Evolutionary conservation across 2,797 vertebrate species (phyloP).

Genomic region (Halcyon leucocephala): DNA sequence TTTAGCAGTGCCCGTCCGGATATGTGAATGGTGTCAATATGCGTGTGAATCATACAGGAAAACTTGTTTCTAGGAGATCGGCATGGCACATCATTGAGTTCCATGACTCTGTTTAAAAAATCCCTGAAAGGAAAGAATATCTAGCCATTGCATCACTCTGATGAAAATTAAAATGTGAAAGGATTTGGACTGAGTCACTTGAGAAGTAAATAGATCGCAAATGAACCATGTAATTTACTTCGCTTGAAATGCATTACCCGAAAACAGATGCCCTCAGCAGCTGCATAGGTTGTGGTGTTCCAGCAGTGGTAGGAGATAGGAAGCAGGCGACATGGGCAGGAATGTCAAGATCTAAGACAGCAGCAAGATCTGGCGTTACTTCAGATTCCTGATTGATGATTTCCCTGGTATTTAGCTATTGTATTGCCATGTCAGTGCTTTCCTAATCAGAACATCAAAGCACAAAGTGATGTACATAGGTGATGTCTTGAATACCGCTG

Average conservation of each 20-base stretch:
- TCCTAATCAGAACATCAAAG: constrained; percentile 36
- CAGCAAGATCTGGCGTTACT: not conserved
- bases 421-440: not conserved
- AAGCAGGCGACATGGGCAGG: not conserved
- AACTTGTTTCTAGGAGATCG: not conserved
- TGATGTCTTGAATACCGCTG: not conserved
- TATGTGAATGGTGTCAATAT: not conserved
- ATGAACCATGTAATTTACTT: constrained; percentile 44
- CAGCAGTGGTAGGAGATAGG: not conserved
- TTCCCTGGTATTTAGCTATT: not conserved
- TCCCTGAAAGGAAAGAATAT: not conserved
- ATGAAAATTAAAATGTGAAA: constrained; percentile 17
- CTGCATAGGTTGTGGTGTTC: not conserved
- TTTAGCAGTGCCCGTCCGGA: rapidly evolving
- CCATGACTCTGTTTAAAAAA: not conserved
- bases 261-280: not conserved
- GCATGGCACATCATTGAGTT: not conserved
- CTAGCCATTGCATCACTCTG: not conserved
- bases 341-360: not conserved
- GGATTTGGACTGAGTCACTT: constrained; percentile 22
- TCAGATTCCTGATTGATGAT: not conserved
- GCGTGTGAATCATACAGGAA: not conserved
- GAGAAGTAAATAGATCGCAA: constrained; percentile 36
- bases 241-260: not conserved
- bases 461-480: not conserved